A percentile compares a stretch with the other conserved stretches of the same genome.
Conservation (phyloP, 2,797 vertebrate species). For the Phataginus tricuspis region DNA sequence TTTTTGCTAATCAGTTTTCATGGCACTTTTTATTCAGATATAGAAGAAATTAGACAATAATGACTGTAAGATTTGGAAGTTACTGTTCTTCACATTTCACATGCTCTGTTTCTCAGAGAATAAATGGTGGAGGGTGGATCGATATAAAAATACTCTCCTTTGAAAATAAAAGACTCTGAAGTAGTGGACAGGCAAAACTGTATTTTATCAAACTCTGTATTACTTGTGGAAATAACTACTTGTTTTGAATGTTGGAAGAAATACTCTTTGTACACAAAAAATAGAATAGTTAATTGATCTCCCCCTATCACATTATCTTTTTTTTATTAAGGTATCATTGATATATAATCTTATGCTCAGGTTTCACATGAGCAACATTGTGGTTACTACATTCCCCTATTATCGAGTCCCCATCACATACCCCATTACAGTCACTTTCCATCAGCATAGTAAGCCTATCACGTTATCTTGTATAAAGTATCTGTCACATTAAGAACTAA, state of each 20-base stretch:
- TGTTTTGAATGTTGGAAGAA: constrained; percentile 29
- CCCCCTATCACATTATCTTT: constrained; percentile 19
- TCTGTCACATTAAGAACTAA: neutral
- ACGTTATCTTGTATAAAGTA: neutral
- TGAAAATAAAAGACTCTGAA: constrained; percentile 8
- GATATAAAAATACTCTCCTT: neutral
- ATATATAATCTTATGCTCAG: no score
- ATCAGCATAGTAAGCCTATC: no score
- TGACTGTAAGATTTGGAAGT: neutral
- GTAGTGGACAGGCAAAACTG: neutral
- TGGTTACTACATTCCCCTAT: no score
- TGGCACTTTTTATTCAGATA: neutral
- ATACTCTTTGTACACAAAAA: neutral
- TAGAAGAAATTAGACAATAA: neutral
- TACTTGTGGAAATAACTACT: neutral
- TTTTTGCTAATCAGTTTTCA: constrained; percentile 26
- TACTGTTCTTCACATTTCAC: neutral
- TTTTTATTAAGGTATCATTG: no score
- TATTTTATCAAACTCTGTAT: neutral
- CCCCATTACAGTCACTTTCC: no score
- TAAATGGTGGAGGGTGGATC: neutral
- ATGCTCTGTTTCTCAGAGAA: constrained; percentile 7
- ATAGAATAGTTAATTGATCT: constrained; percentile 14
- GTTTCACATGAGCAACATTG: no score
- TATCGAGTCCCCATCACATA: no score